Base-by-base conservation (phyloP, 2,888 invertebrate genomes). In the Lasioglossum zephyrum region DNA sequence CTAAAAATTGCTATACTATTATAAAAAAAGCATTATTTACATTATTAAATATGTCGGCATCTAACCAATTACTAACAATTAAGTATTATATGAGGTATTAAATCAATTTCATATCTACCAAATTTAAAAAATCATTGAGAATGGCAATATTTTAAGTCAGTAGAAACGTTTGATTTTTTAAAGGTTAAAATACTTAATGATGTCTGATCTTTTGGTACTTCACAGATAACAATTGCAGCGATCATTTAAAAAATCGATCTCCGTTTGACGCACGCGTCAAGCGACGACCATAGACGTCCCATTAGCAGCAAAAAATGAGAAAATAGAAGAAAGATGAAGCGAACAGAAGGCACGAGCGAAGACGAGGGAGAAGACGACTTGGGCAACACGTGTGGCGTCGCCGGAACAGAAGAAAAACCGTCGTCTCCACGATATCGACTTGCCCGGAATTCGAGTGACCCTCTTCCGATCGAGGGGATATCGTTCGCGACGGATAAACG, bases 301-400 rank as follows among this genome's bases (percentile, higher is more conserved):
- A 47, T 76, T 70, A 47, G 66, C 60, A n/a, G 66, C 41, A 72
- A 70, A 53, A 44, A 47, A 31, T 4, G 36, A 66, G 18, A 31
- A 36, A 66, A 66, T 31, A 66, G 18, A 22, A 72, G 47, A 26
- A 81, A 76, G 49, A 18, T 36, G 77, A 77, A 49, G 63, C 31
- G 72, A 41, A 16, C 31, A 60, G 77, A 73, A 47, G 84, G 72
- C 84, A 77, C 73, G 81, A 77, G 80, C 77, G 63, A 80, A 31
- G 76, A 63, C 49, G 47, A 75, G 18, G 49, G 53, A 60, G 44
- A n/a, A 60, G 74, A 53, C n/a, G 9, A 9, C 53, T 53, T 53
- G 57, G 84, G 70, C 84, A 49, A 77, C 81, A 81, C 83, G 83
- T 84, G 83, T 73, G 77, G 73, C 73, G 66, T 36, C 36, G 47